Evolutionary conservation across 2,113 vertebrate genomes (phyloP), one percentile per base, ranked within the genome.

Genomic region (Ciconia maguari): DNA sequence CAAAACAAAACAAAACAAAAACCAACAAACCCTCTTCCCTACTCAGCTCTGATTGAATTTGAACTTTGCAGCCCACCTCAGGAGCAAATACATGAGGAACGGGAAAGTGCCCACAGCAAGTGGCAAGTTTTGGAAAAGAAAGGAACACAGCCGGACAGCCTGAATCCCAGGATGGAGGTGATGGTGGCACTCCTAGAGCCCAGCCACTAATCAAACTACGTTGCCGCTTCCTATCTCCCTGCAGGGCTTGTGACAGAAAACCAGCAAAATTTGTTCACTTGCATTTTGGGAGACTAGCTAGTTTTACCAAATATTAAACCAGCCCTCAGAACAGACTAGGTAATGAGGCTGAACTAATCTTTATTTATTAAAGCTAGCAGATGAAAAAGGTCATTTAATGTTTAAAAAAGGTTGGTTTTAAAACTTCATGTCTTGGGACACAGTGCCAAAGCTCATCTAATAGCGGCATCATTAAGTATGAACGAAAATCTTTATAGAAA

Each of bases 301-400:
- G 90, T 78, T 93, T 92, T 91, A 84, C 91, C 89, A 91, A 82
- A 88, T 84, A 91, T 85, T 96, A 97, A 95, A 71, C 84, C 62
- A 89, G 55, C 61, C 95, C 86, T 60, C 71, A 88, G 97, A 95
- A 97, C 58, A 49, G 89, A 85, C 19, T 38, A 71, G 29, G 66
- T 71, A 98, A 98, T 62, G 96, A 97, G 95, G 94, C 58, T 42
- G 62, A 95, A 84, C 86, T 95, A 79, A 89, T 82, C 96, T 97
- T 97, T 97, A 97, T 97, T 97, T 98, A 97, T 98, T 91, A 96
- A 51, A 96, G 86, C 87, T 85, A 85, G 91, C 15, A 49, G 95
- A 97, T 90, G 83, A 96, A 97, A 98, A 98, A 96, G 95, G 96
- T 97, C 96, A 98, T 96, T 98, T 94, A 98, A 97, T 97, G 94